Percentiles rank a stretch among this genome's conserved stretches.
These are phyloP conservation scores for Sialia sialis DNA, from an alignment of 2,113 vertebrate species.

Conservation along the genomic window DNA sequence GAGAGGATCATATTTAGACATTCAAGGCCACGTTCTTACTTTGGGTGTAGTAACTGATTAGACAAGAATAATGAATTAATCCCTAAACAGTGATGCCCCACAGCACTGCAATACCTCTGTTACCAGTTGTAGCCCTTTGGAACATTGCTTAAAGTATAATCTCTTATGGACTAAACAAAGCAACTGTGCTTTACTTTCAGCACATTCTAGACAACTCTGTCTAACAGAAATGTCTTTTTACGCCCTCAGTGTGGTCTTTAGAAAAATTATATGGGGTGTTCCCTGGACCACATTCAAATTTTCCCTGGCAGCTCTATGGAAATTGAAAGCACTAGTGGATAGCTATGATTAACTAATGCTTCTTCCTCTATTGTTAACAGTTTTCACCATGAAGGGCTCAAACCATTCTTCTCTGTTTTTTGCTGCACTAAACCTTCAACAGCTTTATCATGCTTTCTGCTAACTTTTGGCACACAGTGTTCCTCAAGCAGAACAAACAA, in stretches of 20 bases:
- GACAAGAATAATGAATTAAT: background rate
- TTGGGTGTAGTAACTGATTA: background rate
- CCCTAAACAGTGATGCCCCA: background rate
- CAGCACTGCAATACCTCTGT: background rate
- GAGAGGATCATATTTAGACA: background rate
- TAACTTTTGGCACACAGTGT: background rate
- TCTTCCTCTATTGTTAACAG: background rate
- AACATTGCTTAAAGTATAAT: background rate
- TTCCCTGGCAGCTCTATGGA: background rate
- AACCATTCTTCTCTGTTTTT: background rate
- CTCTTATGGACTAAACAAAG: background rate
- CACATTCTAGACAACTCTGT: background rate
- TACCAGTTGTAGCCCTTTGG: background rate
- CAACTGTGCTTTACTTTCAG: background rate
- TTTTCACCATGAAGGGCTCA: background rate
- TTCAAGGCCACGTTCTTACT: background rate
- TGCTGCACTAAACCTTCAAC: background rate
- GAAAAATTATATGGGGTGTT: background rate
- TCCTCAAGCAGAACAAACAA: background rate
- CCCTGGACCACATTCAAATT: background rate
- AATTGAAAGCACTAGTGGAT: background rate
- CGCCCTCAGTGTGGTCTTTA: background rate
- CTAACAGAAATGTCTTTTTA: background rate
- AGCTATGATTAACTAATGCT: background rate
- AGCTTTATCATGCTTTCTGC: background rate